Base-by-base conservation (phyloP, 2,888 invertebrate genomes). In the Patella pellucida region DNA sequence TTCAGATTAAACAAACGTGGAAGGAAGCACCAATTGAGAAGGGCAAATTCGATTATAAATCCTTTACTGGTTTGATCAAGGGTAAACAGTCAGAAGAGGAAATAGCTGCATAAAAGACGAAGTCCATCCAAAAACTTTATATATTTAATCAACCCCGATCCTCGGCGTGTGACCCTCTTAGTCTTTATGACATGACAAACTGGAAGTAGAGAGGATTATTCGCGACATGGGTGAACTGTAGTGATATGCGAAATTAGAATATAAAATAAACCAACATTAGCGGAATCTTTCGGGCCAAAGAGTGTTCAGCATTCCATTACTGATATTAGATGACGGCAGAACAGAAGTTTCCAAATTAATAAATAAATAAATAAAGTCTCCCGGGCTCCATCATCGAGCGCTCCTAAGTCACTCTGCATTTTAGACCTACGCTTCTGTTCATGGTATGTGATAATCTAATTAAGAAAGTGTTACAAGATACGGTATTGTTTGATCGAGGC, bases 301-400 rank as follows among this genome's bases (percentile, higher is more conserved):
- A 86, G 86, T 85, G 82, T 80, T 80, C 76, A 86, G 82, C 87
- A 87, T 87, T 87, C 87, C 87, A 86, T 83, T 81, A 71, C 71
- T 75, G 69, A 62, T 52, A 67, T 67, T 70, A 72, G 72, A 73
- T 73, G 68, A 52, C 54, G 68, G 52, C 52, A 70, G 72, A 69
- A 75, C 73, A 71, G 73, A 75, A 75, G 75, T 73, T 75, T 68
- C 62, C 19, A 62, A 62, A 62, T 62, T 62, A 15, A 19, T 11
- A 41, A 41, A 62, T 56, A 62, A 62, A 62, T 62, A 62, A 62
- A 62, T 62, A 62, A 62, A 62, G 76, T 76, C 76, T 75, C 73
- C 62, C 79, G 79, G 79, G 79, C 79, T 75, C 75, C 76, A 77
- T 52, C 62, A 62, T 62, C 23, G 23, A 62, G 62, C 62, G 62